Base-by-base conservation (phyloP, 2,797 vertebrate species). In the Valencia hispanica region DNA sequence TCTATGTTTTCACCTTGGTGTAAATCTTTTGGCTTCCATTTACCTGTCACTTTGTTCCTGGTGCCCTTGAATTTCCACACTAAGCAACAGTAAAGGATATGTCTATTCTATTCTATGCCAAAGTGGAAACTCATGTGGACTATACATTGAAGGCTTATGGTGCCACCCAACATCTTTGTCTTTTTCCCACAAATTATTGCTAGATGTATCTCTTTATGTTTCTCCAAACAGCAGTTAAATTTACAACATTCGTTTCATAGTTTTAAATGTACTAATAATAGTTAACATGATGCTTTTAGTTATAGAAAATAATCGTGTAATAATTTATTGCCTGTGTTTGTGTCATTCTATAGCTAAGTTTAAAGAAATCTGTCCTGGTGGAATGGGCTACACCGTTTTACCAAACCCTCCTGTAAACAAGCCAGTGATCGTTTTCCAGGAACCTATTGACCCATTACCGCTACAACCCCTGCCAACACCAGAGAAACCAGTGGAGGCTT, bases 331-430 rank as follows among this genome's bases (percentile, higher is more conserved):
- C n/a, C 22, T 68, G 41, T 79, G 75, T 73, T 57, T 76, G 63
- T 75, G 66, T 77, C 36, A 32, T 85, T 57, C n/a, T 72, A 4
- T 94, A 99, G 98, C 97, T 90, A 96, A 96, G 90, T 99, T 99
- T 95, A 99, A 99, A 95, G 97, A 99, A 94, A 99, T 98, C 92
- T 99, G 98, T 94, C 98, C 98, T 79, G 98, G 98, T 91, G 98
- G 98, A 93, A 98, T 99, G 97, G 98, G 98, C 90, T 99, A 99
- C 96, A 98, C 97, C 68, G 97, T 99, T 91, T 79, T 92, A 39
- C 86, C 93, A 74, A 94, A 94, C 70, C 92, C 91, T 8, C 88
- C 88, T 5, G 91, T 86, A 55, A 87, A 80, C 72, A 92, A 90
- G 78, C 93, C 92, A 8, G 79, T 80, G 51, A 87, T 82, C 5